Conservation (phyloP, 2,797 vertebrate genomes). For the Diplodus sargus region DNA sequence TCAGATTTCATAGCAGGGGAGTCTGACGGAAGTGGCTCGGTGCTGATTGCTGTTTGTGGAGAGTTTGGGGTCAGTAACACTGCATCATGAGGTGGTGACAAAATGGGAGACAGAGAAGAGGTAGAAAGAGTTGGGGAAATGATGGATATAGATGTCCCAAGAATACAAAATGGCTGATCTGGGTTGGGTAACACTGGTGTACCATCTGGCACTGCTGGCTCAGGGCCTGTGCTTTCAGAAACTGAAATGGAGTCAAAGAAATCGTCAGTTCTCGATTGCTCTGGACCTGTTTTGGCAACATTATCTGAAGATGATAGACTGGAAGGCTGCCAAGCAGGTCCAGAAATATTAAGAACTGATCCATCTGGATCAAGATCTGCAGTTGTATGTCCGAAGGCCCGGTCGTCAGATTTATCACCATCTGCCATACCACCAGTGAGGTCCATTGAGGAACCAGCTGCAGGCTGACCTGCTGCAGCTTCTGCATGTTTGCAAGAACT, state of each 20-base stretch:
- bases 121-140: conserved; percentile 44
- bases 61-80: conserved; percentile 21
- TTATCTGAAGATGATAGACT: conserved; percentile 9
- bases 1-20: conserved; percentile 13
- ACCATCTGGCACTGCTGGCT: not conserved
- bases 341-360: not conserved
- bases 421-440: not conserved
- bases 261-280: not conserved
- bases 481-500: not conserved
- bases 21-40: conserved; percentile 38
- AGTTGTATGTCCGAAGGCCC: rapidly evolving
- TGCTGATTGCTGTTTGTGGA: conserved; percentile 20
- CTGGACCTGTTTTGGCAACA: conserved; percentile 6
- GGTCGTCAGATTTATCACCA: not conserved
- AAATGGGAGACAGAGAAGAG: conserved; percentile 19
- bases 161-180: conserved; percentile 22
- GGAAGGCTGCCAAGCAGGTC: not conserved
- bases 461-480: no score
- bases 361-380: not conserved
- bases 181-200: conserved; percentile 41
- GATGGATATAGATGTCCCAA: conserved; percentile 9
- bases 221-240: conserved; percentile 12
- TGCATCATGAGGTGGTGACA: conserved; percentile 23
- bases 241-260: not conserved
- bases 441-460: not conserved